Conservation (phyloP, 2,113 vertebrate genomes). For the Prunella himalayana region DNA sequence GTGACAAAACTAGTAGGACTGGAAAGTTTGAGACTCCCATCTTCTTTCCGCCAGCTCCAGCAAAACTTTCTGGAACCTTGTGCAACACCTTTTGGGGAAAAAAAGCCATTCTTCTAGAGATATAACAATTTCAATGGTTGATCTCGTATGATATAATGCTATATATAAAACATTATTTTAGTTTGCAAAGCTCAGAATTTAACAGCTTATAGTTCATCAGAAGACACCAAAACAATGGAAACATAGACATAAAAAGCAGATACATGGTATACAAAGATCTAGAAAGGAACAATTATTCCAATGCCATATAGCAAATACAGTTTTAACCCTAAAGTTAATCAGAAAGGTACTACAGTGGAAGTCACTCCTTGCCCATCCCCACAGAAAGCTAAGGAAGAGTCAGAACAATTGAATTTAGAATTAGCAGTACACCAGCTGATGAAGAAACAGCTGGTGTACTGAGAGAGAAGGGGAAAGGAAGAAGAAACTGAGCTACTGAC, state of each 20-base stretch:
- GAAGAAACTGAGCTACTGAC: not conserved
- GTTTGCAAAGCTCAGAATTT: not conserved
- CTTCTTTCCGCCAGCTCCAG: not conserved
- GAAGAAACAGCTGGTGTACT: not conserved
- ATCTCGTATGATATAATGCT: not conserved
- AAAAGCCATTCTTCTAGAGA: not conserved
- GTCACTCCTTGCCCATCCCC: not conserved
- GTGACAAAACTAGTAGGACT: not conserved
- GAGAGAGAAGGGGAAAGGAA: not conserved
- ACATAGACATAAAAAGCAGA: not conserved
- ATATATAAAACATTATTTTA: not conserved
- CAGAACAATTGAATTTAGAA: not conserved
- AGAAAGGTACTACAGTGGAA: not conserved
- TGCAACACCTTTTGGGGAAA: not conserved
- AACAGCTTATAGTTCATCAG: not conserved
- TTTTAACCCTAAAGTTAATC: not conserved
- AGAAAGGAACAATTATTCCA: not conserved
- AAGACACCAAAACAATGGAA: not conserved
- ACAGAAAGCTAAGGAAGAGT: not conserved
- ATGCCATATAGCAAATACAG: not conserved
- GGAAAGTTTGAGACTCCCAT: not conserved
- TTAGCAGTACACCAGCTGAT: not conserved
- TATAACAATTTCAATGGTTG: not conserved
- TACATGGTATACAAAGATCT: not conserved
- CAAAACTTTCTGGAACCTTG: not conserved